These are phyloP conservation scores for Ailurus styani DNA, from an alignment of 2,113 vertebrate species.

Conservation along the genomic window DNA sequence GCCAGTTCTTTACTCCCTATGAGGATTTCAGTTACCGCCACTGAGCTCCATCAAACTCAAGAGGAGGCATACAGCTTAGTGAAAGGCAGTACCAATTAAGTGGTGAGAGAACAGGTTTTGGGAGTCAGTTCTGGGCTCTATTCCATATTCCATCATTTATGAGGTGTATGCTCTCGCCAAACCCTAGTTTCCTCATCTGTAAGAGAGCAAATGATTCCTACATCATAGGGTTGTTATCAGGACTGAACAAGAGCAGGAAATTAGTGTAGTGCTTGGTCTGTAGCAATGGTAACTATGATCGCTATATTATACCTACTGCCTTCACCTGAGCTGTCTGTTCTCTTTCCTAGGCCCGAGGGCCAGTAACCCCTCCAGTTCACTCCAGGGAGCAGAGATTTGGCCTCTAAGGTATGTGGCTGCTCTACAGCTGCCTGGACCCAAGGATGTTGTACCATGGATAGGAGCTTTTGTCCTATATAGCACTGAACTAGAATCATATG, in stretches of 20 bases:
- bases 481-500: not conserved
- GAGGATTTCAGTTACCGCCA: not conserved
- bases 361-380: not conserved
- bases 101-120: not conserved
- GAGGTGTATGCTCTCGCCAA: not conserved
- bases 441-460: not conserved
- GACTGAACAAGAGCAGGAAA: not conserved
- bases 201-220: not conserved
- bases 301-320: not conserved
- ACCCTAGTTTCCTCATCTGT: not conserved
- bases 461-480: not conserved
- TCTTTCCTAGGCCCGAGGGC: not conserved
- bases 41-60: not conserved
- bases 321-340: not conserved
- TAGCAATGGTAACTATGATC: not conserved
- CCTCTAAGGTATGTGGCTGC: not conserved
- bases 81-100: not conserved
- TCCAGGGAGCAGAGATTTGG: not conserved
- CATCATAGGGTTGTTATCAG: not conserved
- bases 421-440: not conserved
- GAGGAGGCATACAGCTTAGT: not conserved
- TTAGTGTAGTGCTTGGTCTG: not conserved
- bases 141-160: not conserved
- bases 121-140: not conserved
- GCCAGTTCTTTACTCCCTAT: not conserved